Conservation (phyloP, 2,113 vertebrate species). For the Lepidothrix coronata region DNA sequence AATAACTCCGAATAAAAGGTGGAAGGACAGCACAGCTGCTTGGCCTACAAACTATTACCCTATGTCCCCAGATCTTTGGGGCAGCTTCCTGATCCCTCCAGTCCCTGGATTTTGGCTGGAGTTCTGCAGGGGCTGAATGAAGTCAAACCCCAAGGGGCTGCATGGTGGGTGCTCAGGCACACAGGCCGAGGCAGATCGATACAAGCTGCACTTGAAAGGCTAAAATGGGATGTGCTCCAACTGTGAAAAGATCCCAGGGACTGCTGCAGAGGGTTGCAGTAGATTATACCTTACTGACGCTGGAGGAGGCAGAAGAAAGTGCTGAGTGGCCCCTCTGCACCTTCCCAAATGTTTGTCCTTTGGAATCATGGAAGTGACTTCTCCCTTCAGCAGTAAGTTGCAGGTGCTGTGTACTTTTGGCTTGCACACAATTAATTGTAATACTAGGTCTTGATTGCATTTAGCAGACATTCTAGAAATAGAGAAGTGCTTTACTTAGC, state of each 20-base stretch:
- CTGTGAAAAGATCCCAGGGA: background rate
- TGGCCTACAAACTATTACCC: background rate
- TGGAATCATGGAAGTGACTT: background rate
- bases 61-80: background rate
- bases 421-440: background rate
- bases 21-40: background rate
- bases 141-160: background rate
- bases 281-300: background rate
- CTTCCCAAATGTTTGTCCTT: background rate
- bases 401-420: background rate
- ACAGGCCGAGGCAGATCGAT: background rate
- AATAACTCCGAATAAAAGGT: background rate
- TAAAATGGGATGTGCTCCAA: slow-evolving; percentile 13
- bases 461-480: background rate
- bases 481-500: background rate
- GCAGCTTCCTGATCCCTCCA: background rate
- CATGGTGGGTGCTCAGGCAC: background rate
- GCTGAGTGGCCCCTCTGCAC: background rate
- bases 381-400: background rate
- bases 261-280: background rate
- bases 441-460: background rate
- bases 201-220: background rate
- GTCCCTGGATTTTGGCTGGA: background rate
- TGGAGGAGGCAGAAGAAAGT: background rate
- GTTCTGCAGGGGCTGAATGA: background rate